Evolutionary conservation across 2,113 vertebrate genomes (phyloP), one percentile per base, ranked within the genome.

Genomic region (Solenodon paradoxus): DNA sequence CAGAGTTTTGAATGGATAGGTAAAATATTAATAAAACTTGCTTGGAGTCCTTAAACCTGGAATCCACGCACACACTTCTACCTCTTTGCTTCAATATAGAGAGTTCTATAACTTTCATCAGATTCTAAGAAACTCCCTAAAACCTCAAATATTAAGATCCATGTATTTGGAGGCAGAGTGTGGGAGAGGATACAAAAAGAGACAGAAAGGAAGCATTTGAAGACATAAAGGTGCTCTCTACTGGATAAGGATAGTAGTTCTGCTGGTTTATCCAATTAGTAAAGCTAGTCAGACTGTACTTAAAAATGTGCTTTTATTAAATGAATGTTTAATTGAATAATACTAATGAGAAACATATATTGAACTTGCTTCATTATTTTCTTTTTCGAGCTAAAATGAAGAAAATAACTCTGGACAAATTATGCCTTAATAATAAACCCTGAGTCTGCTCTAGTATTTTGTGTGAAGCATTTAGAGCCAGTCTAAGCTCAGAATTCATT

Each of bases 301-400:
- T 75, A 59, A 66, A 77, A 77, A 59, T 81, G 12, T 49, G 68
- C 19, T 87, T 38, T 82, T 51, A 74, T 86, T 87, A 77, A 92
- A 64, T 89, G 82, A 86, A 92, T 49, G 78, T 77, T 79, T 35
- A 40, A 61, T 66, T 92, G 64, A 91, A 68, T 85, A 32, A 71
- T 57, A 71, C 59, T 71, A 59, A 49, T 68, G 15, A n/a, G 26
- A 63, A 81, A 80, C n/a, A 81, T 92, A 22, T 20, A 86, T 28
- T 40, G 16, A 90, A 28, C 6, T 71, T 66, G 6, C 30, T 89
- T 92, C 53, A 63, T 38, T 17, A 1, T 61, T 84, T 35, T 63
- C 42, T 78, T 84, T 79, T 69, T 82, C 35, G 88, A 63, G 13
- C 68, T 82, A 89, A 95, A 97, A 75, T 7, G 15, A 82, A 57